Evolutionary conservation across 2,888 invertebrate species (phyloP).

Genomic region (Nemotelus nigrinus): DNA sequence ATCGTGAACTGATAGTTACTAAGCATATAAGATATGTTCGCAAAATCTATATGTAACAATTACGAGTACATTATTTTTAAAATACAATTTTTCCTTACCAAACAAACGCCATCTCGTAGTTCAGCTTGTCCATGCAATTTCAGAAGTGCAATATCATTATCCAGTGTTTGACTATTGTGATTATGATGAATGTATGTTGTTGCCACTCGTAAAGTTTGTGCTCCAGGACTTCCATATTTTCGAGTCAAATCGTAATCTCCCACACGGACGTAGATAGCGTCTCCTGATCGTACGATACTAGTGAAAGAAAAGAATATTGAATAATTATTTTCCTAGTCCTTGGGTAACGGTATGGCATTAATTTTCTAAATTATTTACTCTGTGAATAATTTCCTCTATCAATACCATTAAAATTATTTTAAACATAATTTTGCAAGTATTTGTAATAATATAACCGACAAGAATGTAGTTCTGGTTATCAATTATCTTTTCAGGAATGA

Average conservation of each 20-base stretch:
- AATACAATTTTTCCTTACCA: constrained; percentile 54
- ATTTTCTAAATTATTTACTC: too few species aligned
- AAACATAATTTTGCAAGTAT: too few species aligned
- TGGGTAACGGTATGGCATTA: too few species aligned
- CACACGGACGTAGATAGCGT: constrained; percentile 91
- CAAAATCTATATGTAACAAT: too few species aligned
- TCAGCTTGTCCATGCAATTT: constrained; percentile 90
- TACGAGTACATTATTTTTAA: too few species aligned
- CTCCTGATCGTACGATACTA: constrained; percentile 92
- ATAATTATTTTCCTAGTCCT: constrained; percentile 44
- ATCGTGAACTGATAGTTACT: too few species aligned
- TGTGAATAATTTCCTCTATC: too few species aligned
- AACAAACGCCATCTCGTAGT: constrained; percentile 79
- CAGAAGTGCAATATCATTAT: constrained; percentile 92
- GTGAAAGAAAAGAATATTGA: constrained; percentile 51
- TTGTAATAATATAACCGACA: too few species aligned
- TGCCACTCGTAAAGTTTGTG: constrained; percentile 88
- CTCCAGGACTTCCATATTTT: constrained; percentile 90
- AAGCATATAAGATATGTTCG: too few species aligned
- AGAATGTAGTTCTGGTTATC: too few species aligned
- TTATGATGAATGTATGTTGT: constrained; percentile 96
- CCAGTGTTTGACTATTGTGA: constrained; percentile 93
- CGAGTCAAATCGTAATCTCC: constrained; percentile 92
- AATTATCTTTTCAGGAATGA: too few species aligned
- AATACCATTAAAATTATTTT: too few species aligned